phyloP scores from a whole-genome alignment of 2,113 vertebrate genomes.

The Melanocharis versteri region DNA sequence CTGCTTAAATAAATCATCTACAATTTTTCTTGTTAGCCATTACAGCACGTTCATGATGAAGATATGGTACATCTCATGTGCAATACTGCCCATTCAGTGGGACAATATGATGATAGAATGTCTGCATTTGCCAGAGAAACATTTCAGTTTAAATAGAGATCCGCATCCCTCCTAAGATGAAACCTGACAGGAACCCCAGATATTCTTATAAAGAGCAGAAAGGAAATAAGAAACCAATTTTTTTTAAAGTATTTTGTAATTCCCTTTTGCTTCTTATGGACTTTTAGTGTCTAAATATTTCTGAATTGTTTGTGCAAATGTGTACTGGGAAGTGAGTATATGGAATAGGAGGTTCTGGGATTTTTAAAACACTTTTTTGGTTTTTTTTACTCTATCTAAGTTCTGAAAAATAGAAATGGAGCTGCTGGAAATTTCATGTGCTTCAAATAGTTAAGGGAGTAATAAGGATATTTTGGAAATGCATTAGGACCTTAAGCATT shows the following conservation, averaged over 20 bases:
- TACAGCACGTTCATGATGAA: background rate
- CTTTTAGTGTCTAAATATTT: background rate
- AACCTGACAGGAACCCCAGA: background rate
- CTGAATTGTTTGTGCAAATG: background rate
- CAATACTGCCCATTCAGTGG: background rate
- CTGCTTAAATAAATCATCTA: slow-evolving; percentile 22
- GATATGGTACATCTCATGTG: background rate
- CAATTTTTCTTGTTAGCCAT: background rate
- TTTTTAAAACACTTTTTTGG: too few species aligned
- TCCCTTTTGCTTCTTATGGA: background rate
- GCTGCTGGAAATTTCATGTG: background rate
- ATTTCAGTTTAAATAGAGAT: background rate
- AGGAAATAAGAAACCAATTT: background rate
- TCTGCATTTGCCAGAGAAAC: background rate
- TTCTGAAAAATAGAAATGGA: background rate
- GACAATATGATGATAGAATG: background rate
- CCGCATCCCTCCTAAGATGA: background rate
- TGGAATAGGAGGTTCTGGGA: background rate
- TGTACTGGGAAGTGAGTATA: background rate
- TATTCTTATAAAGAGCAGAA: background rate
- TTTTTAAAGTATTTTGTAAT: background rate
- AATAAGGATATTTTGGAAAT: background rate
- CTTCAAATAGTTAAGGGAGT: background rate
- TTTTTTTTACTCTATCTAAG: background rate
- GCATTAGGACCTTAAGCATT: background rate